Conservation (phyloP, 1,140 invertebrate species). For the Philopotamus ludificatus region DNA sequence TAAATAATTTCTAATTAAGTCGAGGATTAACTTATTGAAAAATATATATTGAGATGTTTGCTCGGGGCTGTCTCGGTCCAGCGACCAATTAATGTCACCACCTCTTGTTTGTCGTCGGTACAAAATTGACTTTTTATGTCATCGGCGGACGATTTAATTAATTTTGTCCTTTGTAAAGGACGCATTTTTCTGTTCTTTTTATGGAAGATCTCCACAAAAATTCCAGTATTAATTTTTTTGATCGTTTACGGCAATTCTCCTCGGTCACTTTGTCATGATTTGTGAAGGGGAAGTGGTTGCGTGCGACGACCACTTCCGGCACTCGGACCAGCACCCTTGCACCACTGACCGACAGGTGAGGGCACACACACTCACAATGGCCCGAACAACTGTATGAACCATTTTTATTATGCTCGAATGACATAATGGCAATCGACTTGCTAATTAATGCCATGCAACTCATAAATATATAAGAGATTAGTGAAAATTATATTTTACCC, state of each 20-base stretch:
- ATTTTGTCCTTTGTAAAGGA: slow-evolving; percentile 10
- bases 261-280: slow-evolving; percentile 10
- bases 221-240: background rate
- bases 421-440: too few relatives aligned
- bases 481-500: too few relatives aligned
- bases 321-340: slow-evolving; percentile 1
- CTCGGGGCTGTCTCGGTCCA: slow-evolving; percentile 1
- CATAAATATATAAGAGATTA: too few relatives aligned
- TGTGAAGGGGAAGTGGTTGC: slow-evolving; percentile 5
- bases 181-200: background rate
- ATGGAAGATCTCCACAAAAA: too few relatives aligned
- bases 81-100: slow-evolving; percentile 23
- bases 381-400: too few relatives aligned
- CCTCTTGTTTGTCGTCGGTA: slow-evolving; percentile 11
- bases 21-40: too few relatives aligned
- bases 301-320: slow-evolving; percentile 11
- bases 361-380: too few relatives aligned
- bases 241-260: background rate
- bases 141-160: slow-evolving; percentile 27
- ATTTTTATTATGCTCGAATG: too few relatives aligned
- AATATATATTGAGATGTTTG: slow-evolving; percentile 1
- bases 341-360: slow-evolving; percentile 5
- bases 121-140: slow-evolving; percentile 33
- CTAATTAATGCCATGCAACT: too few relatives aligned
- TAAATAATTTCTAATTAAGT: too few relatives aligned